phyloP scores from a whole-genome alignment of 2,888 invertebrate species.

The Neoaliturus tenellus region DNA sequence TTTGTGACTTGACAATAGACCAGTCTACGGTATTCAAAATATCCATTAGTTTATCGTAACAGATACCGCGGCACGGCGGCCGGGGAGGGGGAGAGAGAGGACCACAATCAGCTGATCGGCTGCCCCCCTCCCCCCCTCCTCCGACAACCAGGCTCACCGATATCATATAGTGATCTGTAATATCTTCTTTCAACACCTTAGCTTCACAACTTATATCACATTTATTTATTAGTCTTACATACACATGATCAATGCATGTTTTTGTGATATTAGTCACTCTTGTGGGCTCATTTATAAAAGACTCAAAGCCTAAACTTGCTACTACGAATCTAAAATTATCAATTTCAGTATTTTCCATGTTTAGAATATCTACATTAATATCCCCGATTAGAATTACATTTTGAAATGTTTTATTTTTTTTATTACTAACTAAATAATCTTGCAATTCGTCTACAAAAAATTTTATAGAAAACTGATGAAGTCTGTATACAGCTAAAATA shows the following conservation, averaged over 20 bases:
- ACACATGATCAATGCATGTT: conserved; percentile 1
- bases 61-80: no score
- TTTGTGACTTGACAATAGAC: no score
- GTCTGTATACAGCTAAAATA: not conserved
- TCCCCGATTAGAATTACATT: not conserved
- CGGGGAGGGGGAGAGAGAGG: no score
- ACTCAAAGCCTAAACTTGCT: not conserved
- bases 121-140: no score
- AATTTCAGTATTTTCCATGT: not conserved
- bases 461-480: not conserved
- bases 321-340: not conserved
- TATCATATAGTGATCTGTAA: no score
- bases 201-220: not conserved
- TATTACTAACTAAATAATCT: not conserved
- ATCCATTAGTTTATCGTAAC: no score
- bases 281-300: not conserved
- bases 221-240: not conserved
- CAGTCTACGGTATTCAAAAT: no score
- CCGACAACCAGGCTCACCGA: no score
- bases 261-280: not conserved
- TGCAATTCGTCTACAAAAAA: not conserved
- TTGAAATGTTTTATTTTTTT: not conserved
- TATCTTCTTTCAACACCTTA: no score
- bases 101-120: no score
- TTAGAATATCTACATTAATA: not conserved